Evolutionary conservation across 2,888 invertebrate species (phyloP), one percentile per base, ranked within the genome.

Genomic region (Eulithis prunata): DNA sequence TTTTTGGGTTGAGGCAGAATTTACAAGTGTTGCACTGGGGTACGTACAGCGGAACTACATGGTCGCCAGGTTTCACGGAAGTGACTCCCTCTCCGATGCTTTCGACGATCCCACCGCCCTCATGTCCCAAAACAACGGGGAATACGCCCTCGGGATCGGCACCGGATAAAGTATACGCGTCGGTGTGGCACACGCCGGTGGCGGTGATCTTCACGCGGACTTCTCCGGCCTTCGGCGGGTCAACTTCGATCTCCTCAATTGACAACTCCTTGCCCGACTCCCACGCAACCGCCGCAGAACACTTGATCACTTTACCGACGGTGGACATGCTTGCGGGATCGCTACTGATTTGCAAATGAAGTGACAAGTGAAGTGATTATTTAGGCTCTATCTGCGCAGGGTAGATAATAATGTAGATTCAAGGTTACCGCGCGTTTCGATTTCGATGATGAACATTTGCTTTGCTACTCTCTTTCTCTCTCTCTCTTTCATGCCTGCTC

Each of bases 1-100:
- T 99, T 89, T 99, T 99, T 0, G 97, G 95, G 68, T 96, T 98
- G 70, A 96, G 95, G 89, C 99, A 99, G 88, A 98, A 99, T 86
- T 99, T 98, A 92, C 99, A 99, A 21, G 98, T 96, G 38, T 96
- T 95, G 88, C 99, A 99, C 90, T 99, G 99, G 0, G 99, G 99
- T 67, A 98, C 96, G 83, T 99, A 99, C 36, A 99, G 89, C 0
- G 99, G 99, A 71, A 99, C 95, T n/a, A 99, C 99, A 90, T 98
- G 98, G 87, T 99, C 99, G 85, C 99, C 99, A 46, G 96, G 94
- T 80, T 97, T 94, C 47, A 99, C 96, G 57, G 95, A 94, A 0
- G 96, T 97, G 0, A 99, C 99, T 14, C 97, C 98, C 80, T 97
- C 96, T 0, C 99, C 99, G 57, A 99, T 95, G 87, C 98, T 98